Conservation (phyloP, 2,888 invertebrate species). For the Meteorus cinctellus region DNA sequence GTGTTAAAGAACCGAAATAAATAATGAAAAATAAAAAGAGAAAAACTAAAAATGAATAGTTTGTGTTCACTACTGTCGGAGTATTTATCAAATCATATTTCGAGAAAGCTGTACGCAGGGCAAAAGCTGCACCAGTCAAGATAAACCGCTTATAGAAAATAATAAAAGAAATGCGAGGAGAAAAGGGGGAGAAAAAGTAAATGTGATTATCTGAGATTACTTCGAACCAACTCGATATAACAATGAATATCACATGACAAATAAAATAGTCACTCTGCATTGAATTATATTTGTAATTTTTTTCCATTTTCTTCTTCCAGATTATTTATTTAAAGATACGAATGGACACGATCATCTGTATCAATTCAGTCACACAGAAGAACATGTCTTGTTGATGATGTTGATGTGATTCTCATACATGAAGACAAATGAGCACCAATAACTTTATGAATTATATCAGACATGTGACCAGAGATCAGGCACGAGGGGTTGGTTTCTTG, state of each 20-base stretch:
- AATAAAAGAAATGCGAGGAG: slow-evolving; percentile 18
- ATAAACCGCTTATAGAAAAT: slow-evolving; percentile 48
- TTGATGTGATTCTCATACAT: slow-evolving; percentile 11
- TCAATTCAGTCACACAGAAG: neutral
- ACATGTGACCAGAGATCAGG: slow-evolving; percentile 31
- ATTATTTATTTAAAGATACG: neutral
- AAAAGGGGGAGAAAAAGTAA: slow-evolving; percentile 14
- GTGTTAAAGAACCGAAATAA: neutral
- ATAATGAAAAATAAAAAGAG: slow-evolving; percentile 1
- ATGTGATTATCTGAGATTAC: slow-evolving; percentile 41
- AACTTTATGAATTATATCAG: slow-evolving; percentile 41
- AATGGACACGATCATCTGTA: neutral
- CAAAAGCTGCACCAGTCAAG: slow-evolving; percentile 43
- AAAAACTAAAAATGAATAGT: slow-evolving; percentile 15
- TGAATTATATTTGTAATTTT: neutral
- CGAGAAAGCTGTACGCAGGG: neutral
- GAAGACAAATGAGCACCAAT: slow-evolving; percentile 33
- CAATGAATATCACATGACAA: slow-evolving; percentile 1
- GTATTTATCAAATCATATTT: slow-evolving; percentile 35
- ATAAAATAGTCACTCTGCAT: neutral
- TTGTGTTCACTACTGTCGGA: slow-evolving; percentile 5
- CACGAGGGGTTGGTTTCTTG: slow-evolving; percentile 43
- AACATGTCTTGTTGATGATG: slow-evolving; percentile 7
- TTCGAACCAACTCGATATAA: neutral
- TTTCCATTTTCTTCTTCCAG: neutral